These are phyloP conservation scores for Ennomos quercinarius DNA, from an alignment of 2,888 invertebrate genomes.

Conservation along the genomic window DNA sequence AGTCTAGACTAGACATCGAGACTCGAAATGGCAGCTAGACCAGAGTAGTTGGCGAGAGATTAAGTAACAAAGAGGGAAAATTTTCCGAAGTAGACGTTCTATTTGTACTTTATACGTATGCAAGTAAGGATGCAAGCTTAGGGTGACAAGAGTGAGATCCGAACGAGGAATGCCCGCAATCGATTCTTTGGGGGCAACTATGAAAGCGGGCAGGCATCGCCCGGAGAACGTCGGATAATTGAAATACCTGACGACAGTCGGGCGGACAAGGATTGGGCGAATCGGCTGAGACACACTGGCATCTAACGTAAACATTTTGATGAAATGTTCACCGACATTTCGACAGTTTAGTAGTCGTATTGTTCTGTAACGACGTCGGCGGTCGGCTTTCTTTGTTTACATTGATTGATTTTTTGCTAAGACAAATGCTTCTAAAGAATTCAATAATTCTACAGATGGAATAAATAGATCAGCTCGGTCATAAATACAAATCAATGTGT, in stretches of 20 bases:
- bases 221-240: slow-evolving; percentile 61
- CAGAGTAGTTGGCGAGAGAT: slow-evolving; percentile 18
- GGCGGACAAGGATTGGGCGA: slow-evolving; percentile 50
- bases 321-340: slow-evolving; percentile 52
- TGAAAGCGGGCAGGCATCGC: slow-evolving; percentile 44
- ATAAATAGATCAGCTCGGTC: slow-evolving; percentile 3
- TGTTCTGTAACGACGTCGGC: slow-evolving; percentile 30
- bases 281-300: slow-evolving; percentile 43
- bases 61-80: slow-evolving; percentile 34
- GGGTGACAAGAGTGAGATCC: slow-evolving; percentile 58
- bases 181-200: slow-evolving; percentile 56
- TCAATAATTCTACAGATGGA: slow-evolving; percentile 1
- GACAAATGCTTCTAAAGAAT: slow-evolving; percentile 1
- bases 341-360: slow-evolving; percentile 37
- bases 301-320: slow-evolving; percentile 57
- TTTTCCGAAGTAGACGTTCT: slow-evolving; percentile 29
- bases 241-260: slow-evolving; percentile 61
- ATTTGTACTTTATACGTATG: slow-evolving; percentile 42
- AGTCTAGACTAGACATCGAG: slow-evolving; percentile 23
- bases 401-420: slow-evolving; percentile 10
- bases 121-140: slow-evolving; percentile 47
- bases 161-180: slow-evolving; percentile 62
- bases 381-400: slow-evolving; percentile 18
- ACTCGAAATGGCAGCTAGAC: slow-evolving; percentile 12
- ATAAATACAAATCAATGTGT: no score